Evolutionary conservation across 2,113 vertebrate species (phyloP).

Genomic region (Lophura nycthemera): DNA sequence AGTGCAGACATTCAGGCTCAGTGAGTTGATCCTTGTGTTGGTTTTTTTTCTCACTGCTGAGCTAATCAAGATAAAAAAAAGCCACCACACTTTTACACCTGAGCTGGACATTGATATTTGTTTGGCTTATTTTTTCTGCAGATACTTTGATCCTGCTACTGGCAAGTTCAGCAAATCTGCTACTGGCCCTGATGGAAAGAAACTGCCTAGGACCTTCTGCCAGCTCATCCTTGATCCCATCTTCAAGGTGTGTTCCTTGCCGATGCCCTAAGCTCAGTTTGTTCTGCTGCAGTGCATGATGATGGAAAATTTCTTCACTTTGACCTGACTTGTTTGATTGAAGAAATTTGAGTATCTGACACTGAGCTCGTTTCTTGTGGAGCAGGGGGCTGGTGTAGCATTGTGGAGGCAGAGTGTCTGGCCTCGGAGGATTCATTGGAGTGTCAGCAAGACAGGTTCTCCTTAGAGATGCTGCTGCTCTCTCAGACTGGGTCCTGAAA

Average conservation of each 20-base stretch:
- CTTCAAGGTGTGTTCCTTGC: conserved; percentile 87
- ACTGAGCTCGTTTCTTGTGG: fast-evolving
- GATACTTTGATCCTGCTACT: conserved; percentile 87
- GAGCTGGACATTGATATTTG: fast-evolving
- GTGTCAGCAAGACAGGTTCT: too few relatives aligned
- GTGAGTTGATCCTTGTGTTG: fast-evolving
- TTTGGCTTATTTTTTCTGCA: conserved; percentile 2
- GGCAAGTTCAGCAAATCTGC: conserved; percentile 89
- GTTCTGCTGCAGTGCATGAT: conserved; percentile 75
- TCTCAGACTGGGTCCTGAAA: fast-evolving
- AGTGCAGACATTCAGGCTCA: fast-evolving
- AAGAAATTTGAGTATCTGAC: conserved; percentile 84
- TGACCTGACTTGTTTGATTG: conserved; percentile 84
- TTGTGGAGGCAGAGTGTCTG: neutral
- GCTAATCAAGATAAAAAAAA: neutral
- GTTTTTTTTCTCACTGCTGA: neutral
- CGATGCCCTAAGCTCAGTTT: fast-evolving
- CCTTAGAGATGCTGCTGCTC: neutral
- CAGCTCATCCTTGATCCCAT: conserved; percentile 95
- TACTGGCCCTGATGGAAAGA: conserved; percentile 83
- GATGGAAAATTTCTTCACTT: conserved; percentile 89
- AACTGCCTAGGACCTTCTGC: conserved; percentile 87
- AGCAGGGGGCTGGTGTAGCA: neutral
- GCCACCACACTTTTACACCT: fast-evolving
- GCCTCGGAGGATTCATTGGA: too few relatives aligned